Conservation (phyloP, 2,113 vertebrate genomes). For the Cebidichthys violaceus region DNA sequence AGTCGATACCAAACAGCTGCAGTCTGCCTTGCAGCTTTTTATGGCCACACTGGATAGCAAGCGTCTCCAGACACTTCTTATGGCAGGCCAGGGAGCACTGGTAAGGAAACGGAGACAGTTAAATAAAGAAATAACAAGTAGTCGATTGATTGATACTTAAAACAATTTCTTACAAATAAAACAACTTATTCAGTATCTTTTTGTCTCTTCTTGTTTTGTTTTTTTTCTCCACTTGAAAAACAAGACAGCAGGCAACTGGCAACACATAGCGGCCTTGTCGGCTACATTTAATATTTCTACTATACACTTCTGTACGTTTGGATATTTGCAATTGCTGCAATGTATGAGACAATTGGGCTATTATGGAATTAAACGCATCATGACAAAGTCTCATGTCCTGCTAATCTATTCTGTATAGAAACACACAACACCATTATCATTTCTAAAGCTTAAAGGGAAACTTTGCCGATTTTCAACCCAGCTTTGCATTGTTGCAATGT, state of each 20-base stretch:
- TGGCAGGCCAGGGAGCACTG: constrained; percentile 97
- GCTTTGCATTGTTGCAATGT: not conserved
- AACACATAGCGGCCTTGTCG: not conserved
- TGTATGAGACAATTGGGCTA: not conserved
- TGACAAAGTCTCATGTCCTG: not conserved
- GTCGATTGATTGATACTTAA: not conserved
- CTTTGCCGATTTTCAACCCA: not conserved
- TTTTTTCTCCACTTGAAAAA: not conserved
- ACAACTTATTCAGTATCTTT: not conserved
- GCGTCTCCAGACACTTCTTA: constrained; percentile 96
- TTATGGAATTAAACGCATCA: not conserved
- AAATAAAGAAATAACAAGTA: not conserved
- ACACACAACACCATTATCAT: not conserved
- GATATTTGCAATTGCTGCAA: not conserved
- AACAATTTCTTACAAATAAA: not conserved
- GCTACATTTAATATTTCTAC: not conserved
- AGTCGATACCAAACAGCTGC: constrained; percentile 96
- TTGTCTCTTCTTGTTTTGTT: not conserved
- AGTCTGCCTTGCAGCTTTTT: constrained; percentile 95
- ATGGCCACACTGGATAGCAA: constrained; percentile 97
- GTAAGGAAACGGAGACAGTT: constrained; percentile 26
- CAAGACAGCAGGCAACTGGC: not conserved
- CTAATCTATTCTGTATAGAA: not conserved
- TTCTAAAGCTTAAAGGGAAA: not conserved
- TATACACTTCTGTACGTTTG: not conserved